Evolutionary conservation across 2,888 invertebrate species (phyloP), one percentile per base, ranked within the genome.

Genomic region (Anodontia alba): DNA sequence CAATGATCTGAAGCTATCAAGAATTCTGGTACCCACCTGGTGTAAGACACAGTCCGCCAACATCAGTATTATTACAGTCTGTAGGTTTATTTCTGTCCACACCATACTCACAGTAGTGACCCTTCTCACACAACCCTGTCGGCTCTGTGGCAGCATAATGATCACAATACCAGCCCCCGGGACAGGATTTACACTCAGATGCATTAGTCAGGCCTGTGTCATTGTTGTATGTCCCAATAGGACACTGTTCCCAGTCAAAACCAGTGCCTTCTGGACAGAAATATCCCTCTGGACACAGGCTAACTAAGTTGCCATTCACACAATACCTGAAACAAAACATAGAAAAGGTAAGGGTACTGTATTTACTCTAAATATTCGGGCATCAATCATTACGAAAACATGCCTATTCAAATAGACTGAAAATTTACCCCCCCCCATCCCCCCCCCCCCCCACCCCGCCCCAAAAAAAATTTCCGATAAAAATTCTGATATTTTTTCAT

Each of bases 71-170:
- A 51, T 78, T 82, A 75, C 85, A 85, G 17, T 80, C 71, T 17
- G 75, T 57, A 3, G 62, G 62, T 17, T 31, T 33, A 33, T 2
- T 3, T 57, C 93, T 75, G 79, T 93, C 92, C 70, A 93, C 86
- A 29, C 94, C 93, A 78, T 88, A 93, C 76, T 91, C 91, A 85
- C 94, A 94, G 88, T 89, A 94, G 71, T 92, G 90, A 8, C 93
- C 93, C 1, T 87, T 88, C 43, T 86, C 89, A 86, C 94, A 94
- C 46, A 76, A 81, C 0, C 89, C 93, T 8, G 89, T 83, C 0
- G 92, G 89, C 8, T 76, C 73, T 1, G 81, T 84, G 26, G 81
- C 82, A 0, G 87, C 90, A 31, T 78, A 87, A 31, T 80, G 38
- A 62, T 90, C 90, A 83, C 94, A 94, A 83, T 93, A 93, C 68